Conservation (phyloP, 2,888 invertebrate genomes). For the Chromoteleia sp. region DNA sequence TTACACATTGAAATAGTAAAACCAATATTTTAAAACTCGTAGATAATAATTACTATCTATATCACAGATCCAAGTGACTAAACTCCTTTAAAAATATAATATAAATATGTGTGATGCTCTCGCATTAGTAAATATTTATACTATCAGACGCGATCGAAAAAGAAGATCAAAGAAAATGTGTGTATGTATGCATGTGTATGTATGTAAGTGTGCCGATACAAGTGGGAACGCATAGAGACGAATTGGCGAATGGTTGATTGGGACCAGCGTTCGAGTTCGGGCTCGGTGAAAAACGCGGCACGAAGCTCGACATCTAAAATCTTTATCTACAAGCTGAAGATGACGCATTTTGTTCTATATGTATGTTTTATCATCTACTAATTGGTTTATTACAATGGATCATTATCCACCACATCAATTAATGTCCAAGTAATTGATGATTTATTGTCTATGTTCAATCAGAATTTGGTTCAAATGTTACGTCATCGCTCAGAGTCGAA, state of each 20-base stretch:
- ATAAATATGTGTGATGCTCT: conserved; percentile 80
- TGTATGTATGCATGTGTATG: too few species aligned
- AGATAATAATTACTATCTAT: conserved; percentile 85
- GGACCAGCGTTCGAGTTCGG: conserved; percentile 72
- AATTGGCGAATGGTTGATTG: conserved; percentile 71
- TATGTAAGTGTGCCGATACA: conserved; percentile 75
- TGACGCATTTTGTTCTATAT: conserved; percentile 36
- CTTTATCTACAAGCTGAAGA: conserved; percentile 58
- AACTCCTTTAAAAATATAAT: conserved; percentile 85
- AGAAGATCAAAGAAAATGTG: conserved; percentile 77
- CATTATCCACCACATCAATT: conserved; percentile 61
- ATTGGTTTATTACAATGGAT: conserved; percentile 67
- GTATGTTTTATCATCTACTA: conserved; percentile 53
- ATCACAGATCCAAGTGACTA: conserved; percentile 85
- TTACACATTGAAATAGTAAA: conserved; percentile 79
- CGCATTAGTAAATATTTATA: conserved; percentile 76
- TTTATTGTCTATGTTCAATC: conserved; percentile 64
- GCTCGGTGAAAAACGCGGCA: conserved; percentile 53
- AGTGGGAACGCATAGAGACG: conserved; percentile 78
- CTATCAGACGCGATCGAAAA: conserved; percentile 78
- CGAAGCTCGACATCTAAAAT: conserved; percentile 50
- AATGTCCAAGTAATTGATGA: conserved; percentile 54
- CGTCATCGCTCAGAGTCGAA: neutral
- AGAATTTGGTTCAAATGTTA: conserved; percentile 45
- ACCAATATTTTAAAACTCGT: conserved; percentile 81